Percentiles rank a stretch among this genome's conserved stretches.
These are phyloP conservation scores for Sipha maydis DNA, from an alignment of 2,888 invertebrate genomes.

Conservation along the genomic window DNA sequence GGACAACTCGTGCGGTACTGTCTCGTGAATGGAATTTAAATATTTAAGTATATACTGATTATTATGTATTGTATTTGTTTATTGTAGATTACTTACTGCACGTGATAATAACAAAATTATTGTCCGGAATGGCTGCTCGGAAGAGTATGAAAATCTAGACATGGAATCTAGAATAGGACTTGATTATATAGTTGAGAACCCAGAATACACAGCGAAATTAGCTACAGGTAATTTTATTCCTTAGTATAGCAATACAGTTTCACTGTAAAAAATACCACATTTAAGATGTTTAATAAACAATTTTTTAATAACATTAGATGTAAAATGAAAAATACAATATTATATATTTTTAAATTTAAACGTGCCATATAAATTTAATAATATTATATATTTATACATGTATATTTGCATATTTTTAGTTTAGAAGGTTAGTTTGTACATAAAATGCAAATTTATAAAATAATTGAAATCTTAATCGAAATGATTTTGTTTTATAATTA, in stretches of 20 bases:
- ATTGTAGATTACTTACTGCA: neutral
- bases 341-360: too few species aligned
- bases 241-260: too few species aligned
- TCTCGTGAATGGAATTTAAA: slow-evolving; percentile 28
- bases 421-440: neutral
- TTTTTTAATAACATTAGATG: too few species aligned
- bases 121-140: slow-evolving; percentile 49
- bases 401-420: neutral
- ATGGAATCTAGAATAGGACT: slow-evolving; percentile 94
- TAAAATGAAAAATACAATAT: too few species aligned
- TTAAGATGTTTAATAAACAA: too few species aligned
- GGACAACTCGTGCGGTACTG: neutral
- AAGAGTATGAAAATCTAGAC: slow-evolving; percentile 49
- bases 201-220: slow-evolving; percentile 89
- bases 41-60: neutral
- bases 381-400: neutral
- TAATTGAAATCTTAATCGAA: slow-evolving; percentile 15
- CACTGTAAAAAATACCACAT: too few species aligned
- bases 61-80: slow-evolving; percentile 22
- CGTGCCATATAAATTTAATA: neutral
- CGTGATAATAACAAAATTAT: slow-evolving; percentile 15
- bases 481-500: slow-evolving; percentile 19
- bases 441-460: slow-evolving; percentile 10
- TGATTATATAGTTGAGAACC: slow-evolving; percentile 93
- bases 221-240: slow-evolving; percentile 74